These are phyloP conservation scores for Porites australiensis DNA, from an alignment of 64 coral and sea anemone species.

Conservation along the genomic window DNA sequence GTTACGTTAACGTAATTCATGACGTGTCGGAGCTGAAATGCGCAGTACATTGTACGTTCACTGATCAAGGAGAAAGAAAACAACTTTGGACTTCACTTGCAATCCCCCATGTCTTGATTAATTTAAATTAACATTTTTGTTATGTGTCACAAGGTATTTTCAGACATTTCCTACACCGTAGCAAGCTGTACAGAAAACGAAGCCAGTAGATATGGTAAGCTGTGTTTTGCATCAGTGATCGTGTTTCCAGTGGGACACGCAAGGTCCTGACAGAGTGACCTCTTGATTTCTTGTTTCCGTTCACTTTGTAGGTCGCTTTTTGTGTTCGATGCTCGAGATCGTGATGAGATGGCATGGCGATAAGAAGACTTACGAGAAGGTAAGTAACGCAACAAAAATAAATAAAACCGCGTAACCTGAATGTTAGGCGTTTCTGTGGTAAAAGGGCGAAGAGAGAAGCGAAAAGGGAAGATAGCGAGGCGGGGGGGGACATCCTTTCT, in stretches of 20 bases:
- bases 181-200: constrained; percentile 98
- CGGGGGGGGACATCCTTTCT: too few relatives aligned
- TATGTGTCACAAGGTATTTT: constrained; percentile 81
- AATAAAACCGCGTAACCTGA: too few relatives aligned
- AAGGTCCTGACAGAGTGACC: too few relatives aligned
- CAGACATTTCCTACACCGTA: constrained; percentile 98
- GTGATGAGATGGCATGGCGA: constrained; percentile 99
- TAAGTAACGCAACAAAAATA: not conserved
- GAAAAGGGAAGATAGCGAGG: too few relatives aligned
- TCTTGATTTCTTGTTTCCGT: not conserved
- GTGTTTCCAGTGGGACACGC: not conserved
- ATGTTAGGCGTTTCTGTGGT: not conserved
- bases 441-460: not conserved
- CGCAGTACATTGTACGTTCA: too few relatives aligned
- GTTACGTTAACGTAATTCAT: too few relatives aligned
- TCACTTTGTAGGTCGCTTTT: constrained; percentile 85
- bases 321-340: constrained; percentile 99
- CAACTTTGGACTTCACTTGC: too few relatives aligned
- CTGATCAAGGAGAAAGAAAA: too few relatives aligned
- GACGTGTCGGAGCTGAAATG: too few relatives aligned
- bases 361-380: constrained; percentile 98
- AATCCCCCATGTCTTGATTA: too few relatives aligned
- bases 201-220: constrained; percentile 97
- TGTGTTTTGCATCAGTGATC: not conserved
- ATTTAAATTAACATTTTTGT: not conserved